A percentile compares a stretch with the other conserved stretches of the same genome.
Evolutionary conservation across 2,888 invertebrate genomes (phyloP).

Genomic region (Nemotelus pantherinus): DNA sequence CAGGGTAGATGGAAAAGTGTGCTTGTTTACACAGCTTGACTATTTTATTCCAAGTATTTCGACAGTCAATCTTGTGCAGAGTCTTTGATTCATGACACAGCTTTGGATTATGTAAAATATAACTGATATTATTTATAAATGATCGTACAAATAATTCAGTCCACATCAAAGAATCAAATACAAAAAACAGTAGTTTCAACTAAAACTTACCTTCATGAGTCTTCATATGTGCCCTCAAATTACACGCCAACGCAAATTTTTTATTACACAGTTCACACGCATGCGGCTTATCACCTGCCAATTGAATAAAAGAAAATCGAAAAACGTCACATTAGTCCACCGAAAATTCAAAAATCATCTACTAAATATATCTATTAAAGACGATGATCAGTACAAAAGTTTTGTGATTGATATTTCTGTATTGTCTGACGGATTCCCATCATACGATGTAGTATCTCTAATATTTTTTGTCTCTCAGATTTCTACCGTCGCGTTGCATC

Average conservation of each 20-base stretch:
- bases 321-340: background rate
- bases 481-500: background rate
- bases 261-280: slow-evolving; percentile 76
- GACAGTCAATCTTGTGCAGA: no score
- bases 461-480: background rate
- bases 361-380: slow-evolving; percentile 22
- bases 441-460: background rate
- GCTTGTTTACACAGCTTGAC: no score
- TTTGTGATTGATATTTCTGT: slow-evolving; percentile 21
- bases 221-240: slow-evolving; percentile 77
- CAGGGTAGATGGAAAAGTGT: no score
- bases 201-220: slow-evolving; percentile 73
- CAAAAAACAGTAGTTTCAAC: no score
- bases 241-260: slow-evolving; percentile 78
- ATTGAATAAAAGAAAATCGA: no score
- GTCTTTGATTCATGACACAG: no score
- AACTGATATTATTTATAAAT: no score
- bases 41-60: no score
- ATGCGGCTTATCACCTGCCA: slow-evolving; percentile 78
- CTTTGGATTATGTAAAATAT: no score
- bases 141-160: no score
- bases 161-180: no score
- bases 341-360: slow-evolving; percentile 1
- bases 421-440: background rate
- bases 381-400: slow-evolving; percentile 30